Evolutionary conservation across 2,888 invertebrate species (phyloP), one percentile per base, ranked within the genome.

Genomic region (Achlya flavicornis): DNA sequence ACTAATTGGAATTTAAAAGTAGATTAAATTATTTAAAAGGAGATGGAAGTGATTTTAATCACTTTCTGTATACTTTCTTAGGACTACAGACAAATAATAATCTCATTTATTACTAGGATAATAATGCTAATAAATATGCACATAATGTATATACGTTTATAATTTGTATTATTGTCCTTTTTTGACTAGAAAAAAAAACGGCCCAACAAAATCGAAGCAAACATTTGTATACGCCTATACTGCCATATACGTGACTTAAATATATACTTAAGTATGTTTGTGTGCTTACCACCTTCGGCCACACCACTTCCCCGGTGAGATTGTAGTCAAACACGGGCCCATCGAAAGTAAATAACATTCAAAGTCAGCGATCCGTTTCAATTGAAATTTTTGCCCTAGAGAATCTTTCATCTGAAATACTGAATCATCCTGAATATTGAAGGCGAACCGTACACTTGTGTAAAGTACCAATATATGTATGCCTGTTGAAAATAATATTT

Each of bases 401-500:
- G 10, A 41, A 26, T 11, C 16, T 11, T 38, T 38, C 26, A 10
- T 41, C 19, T 19, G 41, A n/a, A n/a, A n/a, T n/a, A n/a, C n/a
- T n/a, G n/a, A 60, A 60, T 26, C 14, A 19, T 60, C 14, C 12
- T 60, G 60, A 43, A 60, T 60, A 41, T 19, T 41, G 6, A 38
- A 38, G 16, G 46, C 14, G 43, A 43, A 14, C n/a, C n/a, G 46
- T 41, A 38, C 38, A 11, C 35, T 41, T 4, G 16, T n/a, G 38
- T 12, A 10, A 6, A 6, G 7, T 58, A 58, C 41, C 26, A 41
- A 60, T 19, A 53, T 63, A 68, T 74, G n/a, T 72, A 65, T 58
- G 66, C 53, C 64, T 62, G 64, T 61, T 68, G 62, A 61, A 63
- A 53, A 26, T 26, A 62, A 57, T 66, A 64, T 69, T 70, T 66